Conservation (phyloP, 2,888 invertebrate genomes). For the Stenodera caucasica region DNA sequence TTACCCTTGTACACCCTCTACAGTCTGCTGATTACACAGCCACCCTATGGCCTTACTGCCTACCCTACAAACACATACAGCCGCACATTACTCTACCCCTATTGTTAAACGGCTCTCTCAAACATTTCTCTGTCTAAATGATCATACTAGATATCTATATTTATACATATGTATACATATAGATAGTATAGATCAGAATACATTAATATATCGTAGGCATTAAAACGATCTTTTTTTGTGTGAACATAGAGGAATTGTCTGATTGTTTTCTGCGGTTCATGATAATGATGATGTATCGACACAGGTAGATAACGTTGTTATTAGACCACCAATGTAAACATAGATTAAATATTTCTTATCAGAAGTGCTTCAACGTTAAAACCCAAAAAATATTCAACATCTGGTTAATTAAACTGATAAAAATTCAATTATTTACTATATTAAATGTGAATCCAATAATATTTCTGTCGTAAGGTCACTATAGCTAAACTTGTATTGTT, state of each 20-base stretch:
- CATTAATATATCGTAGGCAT: not conserved
- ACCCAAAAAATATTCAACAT: not conserved
- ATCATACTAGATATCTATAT: not conserved
- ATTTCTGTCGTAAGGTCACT: too few species aligned
- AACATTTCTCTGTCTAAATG: slow-evolving; percentile 18
- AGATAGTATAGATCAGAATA: too few species aligned
- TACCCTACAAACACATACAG: slow-evolving; percentile 29
- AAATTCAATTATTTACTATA: too few species aligned
- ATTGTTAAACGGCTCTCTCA: slow-evolving; percentile 37
- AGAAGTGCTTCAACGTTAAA: not conserved
- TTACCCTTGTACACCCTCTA: slow-evolving; percentile 39
- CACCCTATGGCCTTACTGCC: slow-evolving; percentile 37
- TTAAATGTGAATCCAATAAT: too few species aligned
- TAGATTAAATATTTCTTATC: slow-evolving; percentile 18
- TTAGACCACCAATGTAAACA: slow-evolving; percentile 14
- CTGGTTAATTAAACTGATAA: not conserved
- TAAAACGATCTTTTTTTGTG: not conserved
- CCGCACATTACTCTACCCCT: slow-evolving; percentile 31
- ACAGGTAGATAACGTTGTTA: slow-evolving; percentile 19
- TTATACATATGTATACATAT: too few species aligned
- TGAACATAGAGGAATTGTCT: not conserved
- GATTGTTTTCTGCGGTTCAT: not conserved
- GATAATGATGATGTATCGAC: slow-evolving; percentile 2
- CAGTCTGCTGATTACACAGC: slow-evolving; percentile 48
- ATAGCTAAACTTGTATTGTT: not conserved